Evolutionary conservation across 2,888 invertebrate species (phyloP).

Genomic region (Hydrotaea diabolus): DNA sequence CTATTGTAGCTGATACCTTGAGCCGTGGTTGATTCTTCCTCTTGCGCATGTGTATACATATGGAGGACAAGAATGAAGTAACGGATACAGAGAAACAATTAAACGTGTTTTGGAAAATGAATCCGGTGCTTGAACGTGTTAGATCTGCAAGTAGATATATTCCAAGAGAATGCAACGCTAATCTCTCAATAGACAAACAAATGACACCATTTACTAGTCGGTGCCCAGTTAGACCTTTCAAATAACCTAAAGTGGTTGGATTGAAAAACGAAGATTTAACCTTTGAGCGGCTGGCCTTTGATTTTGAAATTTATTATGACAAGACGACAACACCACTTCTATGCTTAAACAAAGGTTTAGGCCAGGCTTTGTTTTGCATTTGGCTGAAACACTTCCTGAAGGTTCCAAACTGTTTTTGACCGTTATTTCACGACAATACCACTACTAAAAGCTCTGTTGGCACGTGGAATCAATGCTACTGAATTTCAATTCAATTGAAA

Average conservation of each 20-base stretch:
- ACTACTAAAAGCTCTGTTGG: conserved; percentile 44
- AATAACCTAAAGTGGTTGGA: no score
- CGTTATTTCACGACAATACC: conserved; percentile 59
- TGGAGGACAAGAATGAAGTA: no score
- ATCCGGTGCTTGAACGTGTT: conserved; percentile 30
- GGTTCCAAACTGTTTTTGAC: conserved; percentile 55
- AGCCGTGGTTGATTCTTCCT: no score
- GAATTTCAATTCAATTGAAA: no score
- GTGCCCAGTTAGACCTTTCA: conserved; percentile 46
- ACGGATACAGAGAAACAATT: conserved; percentile 48
- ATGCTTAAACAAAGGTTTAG: conserved; percentile 43
- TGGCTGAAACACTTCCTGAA: conserved; percentile 49
- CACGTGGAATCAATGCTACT: conserved; percentile 53
- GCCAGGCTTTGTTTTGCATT: conserved; percentile 60
- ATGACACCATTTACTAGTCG: conserved; percentile 59
- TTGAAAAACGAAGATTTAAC: conserved; percentile 51
- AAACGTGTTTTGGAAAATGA: conserved; percentile 52
- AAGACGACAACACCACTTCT: conserved; percentile 48
- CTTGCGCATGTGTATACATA: conserved; percentile 53
- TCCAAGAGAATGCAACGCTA: conserved; percentile 51
- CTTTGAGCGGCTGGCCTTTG: conserved; percentile 51
- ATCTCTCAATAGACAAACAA: conserved; percentile 60
- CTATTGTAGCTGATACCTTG: no score
- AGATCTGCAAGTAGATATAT: not conserved
- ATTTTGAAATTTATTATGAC: conserved; percentile 55